phyloP scores from a whole-genome alignment of 2,797 vertebrate genomes.

The Neosalanx taihuensis region DNA sequence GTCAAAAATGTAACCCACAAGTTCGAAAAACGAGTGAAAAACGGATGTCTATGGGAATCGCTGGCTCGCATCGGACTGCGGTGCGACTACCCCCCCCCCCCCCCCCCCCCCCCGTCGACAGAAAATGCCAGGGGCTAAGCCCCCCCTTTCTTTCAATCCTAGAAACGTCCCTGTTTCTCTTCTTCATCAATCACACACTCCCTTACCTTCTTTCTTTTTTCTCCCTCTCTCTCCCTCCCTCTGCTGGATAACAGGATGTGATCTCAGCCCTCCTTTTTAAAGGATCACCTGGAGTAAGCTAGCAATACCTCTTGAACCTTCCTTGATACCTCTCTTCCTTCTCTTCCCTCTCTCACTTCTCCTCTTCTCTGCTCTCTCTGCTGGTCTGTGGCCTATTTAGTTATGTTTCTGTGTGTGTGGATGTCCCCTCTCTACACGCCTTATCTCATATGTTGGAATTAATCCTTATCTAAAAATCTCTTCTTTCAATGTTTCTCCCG shows the following conservation, averaged over 20 bases:
- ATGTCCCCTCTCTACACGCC: slow-evolving; percentile 52
- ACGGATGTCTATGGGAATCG: no score
- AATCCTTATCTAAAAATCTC: slow-evolving; percentile 73
- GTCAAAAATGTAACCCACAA: no score
- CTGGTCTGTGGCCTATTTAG: slow-evolving; percentile 67
- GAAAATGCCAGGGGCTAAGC: no score
- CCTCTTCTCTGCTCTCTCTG: slow-evolving; percentile 36
- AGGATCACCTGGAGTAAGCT: no score
- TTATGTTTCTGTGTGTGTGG: slow-evolving; percentile 59
- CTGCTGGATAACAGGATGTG: slow-evolving; percentile 53
- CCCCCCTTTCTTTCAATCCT: no score
- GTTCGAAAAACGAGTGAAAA: no score
- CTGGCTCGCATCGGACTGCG: no score
- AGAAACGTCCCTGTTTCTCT: slow-evolving; percentile 10
- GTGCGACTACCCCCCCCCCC: no score
- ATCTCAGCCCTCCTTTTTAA: slow-evolving; percentile 39
- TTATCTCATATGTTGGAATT: slow-evolving; percentile 69
- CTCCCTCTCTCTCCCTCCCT: slow-evolving; percentile 46
- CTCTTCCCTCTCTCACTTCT: neutral
- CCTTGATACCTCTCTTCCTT: no score
- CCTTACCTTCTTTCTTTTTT: neutral
- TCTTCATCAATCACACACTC: neutral
- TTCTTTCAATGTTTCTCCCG: slow-evolving; percentile 19
- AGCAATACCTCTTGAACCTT: no score
- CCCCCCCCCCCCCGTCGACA: no score